Percentiles rank a stretch among this genome's conserved stretches.
Evolutionary conservation across 1,140 invertebrate species (phyloP).

Genomic region (Mizuhopecten yessoensis): DNA sequence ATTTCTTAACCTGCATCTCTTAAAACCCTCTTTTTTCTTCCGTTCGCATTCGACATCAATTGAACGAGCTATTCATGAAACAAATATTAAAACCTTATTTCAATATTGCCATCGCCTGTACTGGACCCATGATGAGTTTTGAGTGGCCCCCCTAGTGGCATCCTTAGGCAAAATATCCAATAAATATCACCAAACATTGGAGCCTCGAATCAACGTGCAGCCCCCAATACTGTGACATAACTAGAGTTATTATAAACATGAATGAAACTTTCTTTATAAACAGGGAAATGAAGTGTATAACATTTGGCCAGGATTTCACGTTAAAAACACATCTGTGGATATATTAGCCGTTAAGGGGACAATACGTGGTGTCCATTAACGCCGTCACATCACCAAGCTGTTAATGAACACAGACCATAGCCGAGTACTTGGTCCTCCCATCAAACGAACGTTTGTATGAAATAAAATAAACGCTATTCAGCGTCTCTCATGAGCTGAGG

Average conservation of each 20-base stretch:
- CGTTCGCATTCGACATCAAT: too few species aligned
- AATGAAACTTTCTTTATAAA: too few species aligned
- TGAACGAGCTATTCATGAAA: too few species aligned
- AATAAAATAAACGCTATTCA: background rate
- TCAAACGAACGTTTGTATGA: background rate
- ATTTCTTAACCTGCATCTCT: too few species aligned
- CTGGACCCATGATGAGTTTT: too few species aligned
- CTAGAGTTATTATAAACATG: background rate
- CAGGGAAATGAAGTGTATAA: too few species aligned
- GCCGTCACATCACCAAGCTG: background rate
- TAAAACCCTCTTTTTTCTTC: too few species aligned
- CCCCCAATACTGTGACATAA: background rate
- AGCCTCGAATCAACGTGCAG: too few species aligned
- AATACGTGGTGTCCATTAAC: background rate
- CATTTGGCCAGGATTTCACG: background rate
- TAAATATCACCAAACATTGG: background rate
- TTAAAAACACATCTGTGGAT: background rate
- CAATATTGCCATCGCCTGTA: too few species aligned
- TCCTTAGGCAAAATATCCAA: too few species aligned
- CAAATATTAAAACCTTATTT: too few species aligned
- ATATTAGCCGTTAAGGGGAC: background rate
- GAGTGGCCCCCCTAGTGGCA: too few species aligned
- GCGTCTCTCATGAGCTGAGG: background rate
- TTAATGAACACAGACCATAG: background rate
- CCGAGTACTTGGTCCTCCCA: background rate